phyloP scores from a whole-genome alignment of 1,140 invertebrate species.

The Mycetomoellerius zeteki region DNA sequence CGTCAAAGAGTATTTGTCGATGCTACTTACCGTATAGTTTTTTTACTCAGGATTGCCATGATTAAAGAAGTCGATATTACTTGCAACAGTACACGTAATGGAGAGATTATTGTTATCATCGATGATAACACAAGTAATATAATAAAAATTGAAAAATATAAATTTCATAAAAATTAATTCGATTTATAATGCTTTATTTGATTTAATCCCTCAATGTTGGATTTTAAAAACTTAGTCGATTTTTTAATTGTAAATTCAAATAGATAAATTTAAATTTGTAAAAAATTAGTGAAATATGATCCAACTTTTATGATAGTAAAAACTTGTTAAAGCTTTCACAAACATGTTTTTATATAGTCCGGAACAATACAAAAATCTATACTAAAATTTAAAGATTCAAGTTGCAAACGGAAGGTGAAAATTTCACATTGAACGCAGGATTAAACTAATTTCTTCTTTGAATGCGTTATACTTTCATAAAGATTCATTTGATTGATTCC shows the following conservation, averaged over 20 bases:
- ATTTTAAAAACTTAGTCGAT: no score
- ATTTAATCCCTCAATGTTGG: background rate
- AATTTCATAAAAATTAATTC: background rate
- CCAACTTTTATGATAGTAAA: no score
- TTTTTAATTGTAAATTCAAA: no score
- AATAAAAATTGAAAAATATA: slow-evolving; percentile 6
- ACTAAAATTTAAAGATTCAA: no score
- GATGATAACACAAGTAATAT: background rate
- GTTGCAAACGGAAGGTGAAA: no score
- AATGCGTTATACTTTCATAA: background rate
- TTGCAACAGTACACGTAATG: background rate
- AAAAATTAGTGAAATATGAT: no score
- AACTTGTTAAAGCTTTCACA: no score
- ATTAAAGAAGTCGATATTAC: background rate
- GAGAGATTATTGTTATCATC: background rate
- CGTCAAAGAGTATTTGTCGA: background rate
- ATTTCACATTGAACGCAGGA: no score
- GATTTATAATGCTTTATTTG: background rate
- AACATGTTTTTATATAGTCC: no score
- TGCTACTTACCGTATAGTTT: background rate
- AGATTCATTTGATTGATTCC: background rate
- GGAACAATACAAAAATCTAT: no score
- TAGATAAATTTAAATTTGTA: no score
- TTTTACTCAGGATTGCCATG: no score
- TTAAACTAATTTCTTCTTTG: background rate